Evolutionary conservation across 2,113 vertebrate species (phyloP), one percentile per base, ranked within the genome.

Genomic region (Epinephelus fuscoguttatus): DNA sequence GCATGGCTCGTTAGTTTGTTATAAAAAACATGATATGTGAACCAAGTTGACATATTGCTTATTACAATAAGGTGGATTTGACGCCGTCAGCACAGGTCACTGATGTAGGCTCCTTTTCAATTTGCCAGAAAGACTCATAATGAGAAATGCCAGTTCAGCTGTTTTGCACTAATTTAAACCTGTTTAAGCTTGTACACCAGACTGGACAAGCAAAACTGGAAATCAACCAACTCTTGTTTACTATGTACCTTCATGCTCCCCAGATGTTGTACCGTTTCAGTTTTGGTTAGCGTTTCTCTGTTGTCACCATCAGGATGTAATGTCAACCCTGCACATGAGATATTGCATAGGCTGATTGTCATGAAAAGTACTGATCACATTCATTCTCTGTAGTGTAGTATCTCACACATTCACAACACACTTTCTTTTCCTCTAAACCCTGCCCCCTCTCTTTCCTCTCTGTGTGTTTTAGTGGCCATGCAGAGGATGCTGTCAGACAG

Each of bases 401-500:
- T 30, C 30, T 30, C 4, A 30, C 30, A 30, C 30, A 30, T 4
- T 30, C 3, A 15, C 9, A 23, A 18, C 33, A 40, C 50, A 45
- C 13, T 8, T 30, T 53, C 17, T 57, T 30, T 27, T 25, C 5
- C 42, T 18, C 9, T 11, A 3, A 37, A 53, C 12, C 27, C 18
- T 8, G 6, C 7, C 27, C n/a, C 8, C 18, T 25, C n/a, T 37
- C 64, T 15, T 2, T 0, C 21, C 12, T 42, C 42, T 67, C 0
- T 85, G 25, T 92, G 30, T 87, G 69, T 82, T 70, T n/a, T 76
- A 99, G 98, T 94, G 25, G 98, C 98, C 86, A 99, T 99, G 98
- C 97, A 98, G 86, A 97, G 97, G 91, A 97, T 98, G 98, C 91
- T 99, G 87, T 94, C 96, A 0, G 98, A 99, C 89, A 95, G 95